These are phyloP conservation scores for Ptiloglossa arizonensis DNA, from an alignment of 1,140 invertebrate species.

Conservation along the genomic window DNA sequence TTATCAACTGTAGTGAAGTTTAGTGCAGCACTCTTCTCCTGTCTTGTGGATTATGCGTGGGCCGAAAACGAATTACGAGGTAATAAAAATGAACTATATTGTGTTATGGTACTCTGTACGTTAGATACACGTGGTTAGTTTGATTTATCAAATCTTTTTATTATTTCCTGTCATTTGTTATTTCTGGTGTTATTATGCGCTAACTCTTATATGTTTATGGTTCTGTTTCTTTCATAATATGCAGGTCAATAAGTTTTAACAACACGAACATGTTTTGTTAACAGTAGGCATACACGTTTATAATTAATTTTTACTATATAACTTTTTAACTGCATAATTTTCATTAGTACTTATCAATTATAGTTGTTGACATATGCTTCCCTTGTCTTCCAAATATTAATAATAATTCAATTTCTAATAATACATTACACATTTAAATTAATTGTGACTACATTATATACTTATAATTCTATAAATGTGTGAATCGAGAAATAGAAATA, in stretches of 20 bases:
- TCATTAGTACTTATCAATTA: no score
- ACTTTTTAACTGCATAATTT: no score
- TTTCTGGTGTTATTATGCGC: neutral
- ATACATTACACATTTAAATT: no score
- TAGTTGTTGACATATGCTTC: no score
- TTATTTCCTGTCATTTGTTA: neutral
- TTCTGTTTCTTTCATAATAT: neutral
- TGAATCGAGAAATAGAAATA: neutral
- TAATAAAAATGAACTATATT: slow-evolving; percentile 48
- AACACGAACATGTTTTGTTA: neutral
- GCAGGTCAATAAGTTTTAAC: no score
- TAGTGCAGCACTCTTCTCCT: slow-evolving; percentile 72
- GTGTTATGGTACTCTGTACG: neutral
- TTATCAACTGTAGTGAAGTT: slow-evolving; percentile 76
- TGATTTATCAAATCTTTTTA: neutral
- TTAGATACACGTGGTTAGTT: slow-evolving; percentile 26
- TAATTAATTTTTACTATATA: no score
- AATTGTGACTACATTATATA: no score
- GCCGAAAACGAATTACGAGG: slow-evolving; percentile 72
- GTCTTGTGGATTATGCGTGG: slow-evolving; percentile 75
- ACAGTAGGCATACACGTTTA: no score
- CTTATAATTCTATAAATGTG: no score
- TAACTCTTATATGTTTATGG: no score
- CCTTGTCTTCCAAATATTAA: no score
- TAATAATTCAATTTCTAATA: no score